Base-by-base conservation (phyloP, 2,888 invertebrate species). In the Pocota personata region DNA sequence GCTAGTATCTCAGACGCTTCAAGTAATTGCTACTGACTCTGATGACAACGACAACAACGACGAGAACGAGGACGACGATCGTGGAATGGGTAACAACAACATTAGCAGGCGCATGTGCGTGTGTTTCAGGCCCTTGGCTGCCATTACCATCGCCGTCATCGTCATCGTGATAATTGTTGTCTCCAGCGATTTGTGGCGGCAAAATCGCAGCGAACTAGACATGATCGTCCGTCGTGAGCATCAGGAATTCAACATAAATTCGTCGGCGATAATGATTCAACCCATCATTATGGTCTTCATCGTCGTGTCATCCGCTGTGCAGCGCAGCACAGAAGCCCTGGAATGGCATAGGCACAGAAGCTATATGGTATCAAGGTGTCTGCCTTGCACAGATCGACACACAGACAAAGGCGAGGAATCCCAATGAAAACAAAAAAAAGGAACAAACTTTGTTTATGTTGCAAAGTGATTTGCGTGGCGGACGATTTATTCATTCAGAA, bases 401-500 rank as follows among this genome's bases (percentile, higher is more conserved):
- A 14, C 82, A 58, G 16, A 71, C 62, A 48, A 69, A 82, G 50
- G n/a, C 43, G 43, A 64, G 62, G 67, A 76, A 79, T 69, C 67
- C 62, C 52, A 62, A 46, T 24, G 57, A 46, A 48, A 77, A 52
- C 50, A 75, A 76, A 55, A 64, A 27, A 57, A n/a, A 57, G 52
- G 40, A 37, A 21, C 37, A 30, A 77, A 62, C 64, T 69, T 80
- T 82, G 82, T 77, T 82, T 87, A 75, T 83, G 78, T 73, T 78
- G 69, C 78, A 69, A 83, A 79, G 73, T 75, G 73, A 84, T 84
- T 84, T 84, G 79, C 83, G 62, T 84, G 79, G 83, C 75, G 75
- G 79, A 84, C 83, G 79, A 84, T 79, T 84, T 79, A 84, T 84
- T 75, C 79, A 75, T 84, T 79, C 83, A 79, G 57, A 79, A 72